Evolutionary conservation across 2,113 vertebrate genomes (phyloP).

Genomic region (Romanogobio albipinnatus): DNA sequence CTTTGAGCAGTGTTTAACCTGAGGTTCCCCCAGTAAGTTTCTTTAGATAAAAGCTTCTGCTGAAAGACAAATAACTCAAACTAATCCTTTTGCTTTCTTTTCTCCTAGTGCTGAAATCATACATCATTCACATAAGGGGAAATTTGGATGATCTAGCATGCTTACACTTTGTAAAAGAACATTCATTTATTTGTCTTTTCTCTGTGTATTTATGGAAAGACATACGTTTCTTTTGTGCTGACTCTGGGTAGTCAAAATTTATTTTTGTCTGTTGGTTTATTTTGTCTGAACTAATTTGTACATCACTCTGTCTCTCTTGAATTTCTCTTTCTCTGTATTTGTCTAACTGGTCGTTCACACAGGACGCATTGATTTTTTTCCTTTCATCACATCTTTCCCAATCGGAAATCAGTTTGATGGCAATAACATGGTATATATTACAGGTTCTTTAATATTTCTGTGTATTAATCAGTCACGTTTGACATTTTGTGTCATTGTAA

Average conservation of each 20-base stretch:
- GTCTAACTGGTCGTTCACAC: neutral
- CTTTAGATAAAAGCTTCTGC: conserved; percentile 22
- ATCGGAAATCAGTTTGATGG: neutral
- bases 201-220: conserved; percentile 7
- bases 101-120: neutral
- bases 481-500: neutral
- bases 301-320: conserved; percentile 1
- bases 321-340: neutral
- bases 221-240: neutral
- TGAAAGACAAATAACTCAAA: conserved; percentile 23
- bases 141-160: conserved; percentile 20
- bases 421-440: neutral
- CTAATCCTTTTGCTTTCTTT: conserved; percentile 15
- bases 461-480: neutral
- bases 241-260: neutral
- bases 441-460: neutral
- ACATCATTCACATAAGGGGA: neutral
- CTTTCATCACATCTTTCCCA: neutral
- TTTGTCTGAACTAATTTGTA: conserved; percentile 8
- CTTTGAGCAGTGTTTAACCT: neutral
- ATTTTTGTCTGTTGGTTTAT: conserved; percentile 8
- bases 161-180: neutral
- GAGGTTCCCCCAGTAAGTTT: neutral
- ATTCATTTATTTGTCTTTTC: conserved; percentile 15
- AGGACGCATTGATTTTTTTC: neutral